Percentiles rank a stretch among this genome's conserved stretches.
These are phyloP conservation scores for Halcyon badia DNA, from an alignment of 2,797 vertebrate species.

Conservation along the genomic window DNA sequence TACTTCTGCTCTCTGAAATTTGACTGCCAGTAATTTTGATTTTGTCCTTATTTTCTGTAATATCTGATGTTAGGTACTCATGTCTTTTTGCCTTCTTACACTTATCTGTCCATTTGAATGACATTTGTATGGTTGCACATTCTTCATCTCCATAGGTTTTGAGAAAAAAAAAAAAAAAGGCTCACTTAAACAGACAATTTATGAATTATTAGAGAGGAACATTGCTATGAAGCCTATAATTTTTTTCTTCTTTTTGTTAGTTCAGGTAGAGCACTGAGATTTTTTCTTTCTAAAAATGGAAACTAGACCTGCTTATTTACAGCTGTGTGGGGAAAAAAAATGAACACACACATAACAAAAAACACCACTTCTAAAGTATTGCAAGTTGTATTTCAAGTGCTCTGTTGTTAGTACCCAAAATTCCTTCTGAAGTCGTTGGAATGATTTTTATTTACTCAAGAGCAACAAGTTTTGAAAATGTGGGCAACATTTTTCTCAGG, in stretches of 20 bases:
- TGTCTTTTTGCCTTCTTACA: neutral
- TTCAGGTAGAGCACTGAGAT: neutral
- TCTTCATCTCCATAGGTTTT: neutral
- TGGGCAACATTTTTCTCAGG: neutral
- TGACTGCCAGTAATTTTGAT: neutral
- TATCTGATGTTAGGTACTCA: neutral
- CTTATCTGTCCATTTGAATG: neutral
- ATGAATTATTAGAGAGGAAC: neutral
- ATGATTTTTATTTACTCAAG: neutral
- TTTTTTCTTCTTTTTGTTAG: neutral
- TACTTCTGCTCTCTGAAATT: neutral
- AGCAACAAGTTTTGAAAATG: neutral
- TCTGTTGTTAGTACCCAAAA: neutral
- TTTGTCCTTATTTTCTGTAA: neutral
- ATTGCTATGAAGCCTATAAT: neutral
- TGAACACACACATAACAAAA: neutral
- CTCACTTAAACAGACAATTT: neutral
- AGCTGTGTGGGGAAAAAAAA: fast-evolving
- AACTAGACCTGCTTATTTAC: neutral
- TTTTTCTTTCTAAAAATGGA: neutral
- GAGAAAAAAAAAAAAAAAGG: neutral
- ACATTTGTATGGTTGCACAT: neutral
- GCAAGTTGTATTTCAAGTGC: neutral
- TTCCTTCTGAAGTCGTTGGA: neutral
- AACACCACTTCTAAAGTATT: neutral